Percentiles rank a stretch among this genome's conserved stretches.
phyloP scores from a whole-genome alignment of 2,797 vertebrate genomes.

The Nyctalus aviator region DNA sequence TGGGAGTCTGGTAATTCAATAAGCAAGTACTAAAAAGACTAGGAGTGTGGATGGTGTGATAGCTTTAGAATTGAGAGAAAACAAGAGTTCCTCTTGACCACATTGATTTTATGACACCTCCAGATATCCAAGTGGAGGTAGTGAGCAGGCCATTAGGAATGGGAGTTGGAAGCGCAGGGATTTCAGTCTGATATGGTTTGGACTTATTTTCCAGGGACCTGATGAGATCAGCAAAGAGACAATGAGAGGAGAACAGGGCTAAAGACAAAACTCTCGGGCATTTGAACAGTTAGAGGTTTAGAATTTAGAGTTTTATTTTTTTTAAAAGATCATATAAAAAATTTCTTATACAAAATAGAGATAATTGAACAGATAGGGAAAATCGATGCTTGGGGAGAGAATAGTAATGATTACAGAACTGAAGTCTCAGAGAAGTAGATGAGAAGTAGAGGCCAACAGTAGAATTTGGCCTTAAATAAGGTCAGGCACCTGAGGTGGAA shows the following conservation, averaged over 20 bases:
- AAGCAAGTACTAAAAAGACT: neutral
- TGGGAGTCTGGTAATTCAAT: neutral
- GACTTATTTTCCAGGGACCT: neutral
- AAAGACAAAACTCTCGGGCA: neutral
- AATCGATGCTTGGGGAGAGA: neutral
- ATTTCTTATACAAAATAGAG: neutral
- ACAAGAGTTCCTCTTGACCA: neutral
- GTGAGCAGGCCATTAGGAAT: neutral
- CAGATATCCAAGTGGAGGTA: neutral
- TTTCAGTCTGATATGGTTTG: conserved; percentile 11
- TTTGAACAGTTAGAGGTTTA: neutral
- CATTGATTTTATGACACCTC: neutral
- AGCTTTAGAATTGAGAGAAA: conserved; percentile 14
- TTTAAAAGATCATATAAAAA: neutral
- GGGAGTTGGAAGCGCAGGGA: neutral
- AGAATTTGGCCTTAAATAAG: neutral
- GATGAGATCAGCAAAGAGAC: neutral
- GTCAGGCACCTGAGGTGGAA: neutral
- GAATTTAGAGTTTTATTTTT: neutral
- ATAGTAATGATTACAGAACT: neutral
- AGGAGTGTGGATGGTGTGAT: neutral
- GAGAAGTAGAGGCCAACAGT: neutral
- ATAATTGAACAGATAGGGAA: neutral
- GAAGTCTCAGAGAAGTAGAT: neutral
- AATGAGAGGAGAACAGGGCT: neutral